A percentile compares a stretch with the other conserved stretches of the same genome.
Conservation (phyloP, 2,797 vertebrate species). For the Cyprinodon diabolis region DNA sequence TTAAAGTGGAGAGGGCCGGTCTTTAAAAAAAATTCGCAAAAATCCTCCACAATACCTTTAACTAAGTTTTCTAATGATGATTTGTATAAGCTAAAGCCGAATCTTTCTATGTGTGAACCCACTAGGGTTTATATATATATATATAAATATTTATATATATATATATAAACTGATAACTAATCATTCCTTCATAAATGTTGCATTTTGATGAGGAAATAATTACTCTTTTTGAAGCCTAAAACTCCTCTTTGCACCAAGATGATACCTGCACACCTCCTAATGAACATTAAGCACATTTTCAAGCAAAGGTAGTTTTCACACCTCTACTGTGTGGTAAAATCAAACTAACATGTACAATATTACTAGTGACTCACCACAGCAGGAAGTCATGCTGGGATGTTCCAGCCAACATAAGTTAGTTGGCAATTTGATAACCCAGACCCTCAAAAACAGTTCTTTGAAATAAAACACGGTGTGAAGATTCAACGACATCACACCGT, state of each 20-base stretch:
- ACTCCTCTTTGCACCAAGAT: background rate
- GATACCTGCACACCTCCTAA: background rate
- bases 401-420: conserved; percentile 30
- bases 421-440: conserved; percentile 33
- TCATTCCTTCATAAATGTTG: too few species aligned
- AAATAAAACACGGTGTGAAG: conserved; percentile 58
- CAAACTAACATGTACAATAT: conserved; percentile 26
- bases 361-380: conserved; percentile 11
- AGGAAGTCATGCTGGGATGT: conserved; percentile 11
- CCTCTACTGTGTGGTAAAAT: conserved; percentile 6
- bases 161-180: too few species aligned
- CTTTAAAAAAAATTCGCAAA: too few species aligned
- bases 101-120: too few species aligned
- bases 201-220: background rate
- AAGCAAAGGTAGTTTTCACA: background rate
- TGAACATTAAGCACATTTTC: background rate
- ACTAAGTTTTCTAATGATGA: too few species aligned
- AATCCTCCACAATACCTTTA: too few species aligned
- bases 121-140: too few species aligned
- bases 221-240: background rate
- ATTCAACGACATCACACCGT: conserved; percentile 62
- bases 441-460: conserved; percentile 40
- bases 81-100: too few species aligned
- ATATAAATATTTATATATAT: too few species aligned
- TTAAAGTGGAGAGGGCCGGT: too few species aligned